These are phyloP conservation scores for Saxidomus purpurata DNA, from an alignment of 1,140 invertebrate genomes.

Conservation along the genomic window DNA sequence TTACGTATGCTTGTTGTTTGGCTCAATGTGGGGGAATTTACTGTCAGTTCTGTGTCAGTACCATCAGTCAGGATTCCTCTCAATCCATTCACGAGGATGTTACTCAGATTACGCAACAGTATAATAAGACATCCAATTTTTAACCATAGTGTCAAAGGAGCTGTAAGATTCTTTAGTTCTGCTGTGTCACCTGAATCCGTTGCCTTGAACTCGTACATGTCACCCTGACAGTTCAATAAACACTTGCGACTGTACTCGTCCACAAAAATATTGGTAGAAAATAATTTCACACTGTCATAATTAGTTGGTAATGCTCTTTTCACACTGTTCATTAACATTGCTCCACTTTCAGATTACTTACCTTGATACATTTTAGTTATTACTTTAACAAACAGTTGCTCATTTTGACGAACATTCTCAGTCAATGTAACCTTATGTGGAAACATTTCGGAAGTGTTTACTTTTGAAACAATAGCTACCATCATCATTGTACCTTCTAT, in stretches of 20 bases:
- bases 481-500: constrained; percentile 34
- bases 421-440: background rate
- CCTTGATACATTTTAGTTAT: background rate
- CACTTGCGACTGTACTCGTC: background rate
- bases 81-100: constrained; percentile 46
- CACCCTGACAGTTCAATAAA: constrained; percentile 4
- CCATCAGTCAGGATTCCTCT: background rate
- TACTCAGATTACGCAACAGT: constrained; percentile 30
- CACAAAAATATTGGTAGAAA: constrained; percentile 15
- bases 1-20: background rate
- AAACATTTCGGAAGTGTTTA: background rate
- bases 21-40: background rate
- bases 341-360: background rate
- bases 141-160: background rate
- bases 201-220: background rate
- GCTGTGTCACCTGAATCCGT: background rate
- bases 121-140: constrained; percentile 54
- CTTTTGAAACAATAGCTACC: constrained; percentile 15
- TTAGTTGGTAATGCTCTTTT: background rate
- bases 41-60: background rate
- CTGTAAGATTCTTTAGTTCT: background rate
- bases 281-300: background rate
- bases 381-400: constrained; percentile 3
- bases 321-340: background rate
- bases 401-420: constrained; percentile 7